Evolutionary conservation across 1,140 invertebrate genomes (phyloP), one percentile per base, ranked within the genome.

Genomic region (Neodiprion pinetum): DNA sequence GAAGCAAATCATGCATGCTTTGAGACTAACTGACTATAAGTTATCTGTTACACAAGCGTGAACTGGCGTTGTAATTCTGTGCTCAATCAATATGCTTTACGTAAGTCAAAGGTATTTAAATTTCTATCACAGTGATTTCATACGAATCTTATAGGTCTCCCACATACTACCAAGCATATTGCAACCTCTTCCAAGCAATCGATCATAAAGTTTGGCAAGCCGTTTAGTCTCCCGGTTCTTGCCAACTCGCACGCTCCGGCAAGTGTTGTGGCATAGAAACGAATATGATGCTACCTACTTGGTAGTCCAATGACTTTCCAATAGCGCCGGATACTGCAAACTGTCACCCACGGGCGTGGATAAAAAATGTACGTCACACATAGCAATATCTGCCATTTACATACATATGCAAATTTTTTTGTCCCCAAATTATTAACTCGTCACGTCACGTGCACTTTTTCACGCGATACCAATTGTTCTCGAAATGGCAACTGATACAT

Each of bases 401-500:
- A 47, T 23, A 12, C 17, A 53, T 66, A 88, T 88, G 86, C 80
- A 85, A 88, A 88, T 87, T 88, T 87, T 87, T 86, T 85, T 86
- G 84, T 74, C 75, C 76, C 53, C 28, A 40, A 40, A 40, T 40
- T 40, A 40, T 40, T 40, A 40, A 40, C 28, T 40, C 28, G 28
- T 40, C 28, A 87, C 82, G 84, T 85, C 85, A 86, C 74, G 82
- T 88, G 87, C 76, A 76, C 70, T 70, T 76, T 83, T 87, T 86
- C 86, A 81, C 85, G 85, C 53, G 53, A 61, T 61, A 5, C 53
- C 11, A 61, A 61, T 40, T 40, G 28, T 40, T 40, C 28, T 40
- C 28, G 5, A 40, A 4, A 40, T 5, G 28, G 0, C 28, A 40
- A 40, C 28, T 40, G 28, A 40, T 40, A 40, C 28, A 40, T 40